A percentile compares a stretch with the other conserved stretches of the same genome.
These are phyloP conservation scores for Hepsetus odoe DNA, from an alignment of 2,113 vertebrate genomes.

Conservation along the genomic window DNA sequence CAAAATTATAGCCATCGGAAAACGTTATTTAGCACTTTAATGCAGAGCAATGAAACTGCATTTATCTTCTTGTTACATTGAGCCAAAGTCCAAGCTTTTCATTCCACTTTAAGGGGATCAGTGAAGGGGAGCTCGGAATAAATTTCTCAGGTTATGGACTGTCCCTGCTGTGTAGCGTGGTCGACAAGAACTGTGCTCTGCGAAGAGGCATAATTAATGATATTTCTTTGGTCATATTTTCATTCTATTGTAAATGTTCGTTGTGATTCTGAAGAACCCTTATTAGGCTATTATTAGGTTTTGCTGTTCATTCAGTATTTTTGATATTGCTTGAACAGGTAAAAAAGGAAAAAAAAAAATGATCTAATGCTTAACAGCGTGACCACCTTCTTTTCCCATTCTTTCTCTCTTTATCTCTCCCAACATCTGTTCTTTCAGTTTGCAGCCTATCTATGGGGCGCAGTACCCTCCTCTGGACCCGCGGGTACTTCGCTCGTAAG, in stretches of 20 bases:
- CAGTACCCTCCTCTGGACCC: slow-evolving; percentile 94
- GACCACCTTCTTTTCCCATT: not conserved
- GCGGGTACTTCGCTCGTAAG: slow-evolving; percentile 88
- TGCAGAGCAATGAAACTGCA: not conserved
- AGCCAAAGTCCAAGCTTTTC: slow-evolving; percentile 5
- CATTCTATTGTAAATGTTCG: not conserved
- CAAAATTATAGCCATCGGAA: not conserved
- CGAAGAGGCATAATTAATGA: not conserved
- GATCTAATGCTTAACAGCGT: not conserved
- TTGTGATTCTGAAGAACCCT: too few relatives aligned
- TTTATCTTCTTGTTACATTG: slow-evolving; percentile 5
- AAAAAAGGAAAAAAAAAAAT: not conserved
- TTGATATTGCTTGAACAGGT: too few relatives aligned
- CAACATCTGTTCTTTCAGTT: slow-evolving; percentile 71
- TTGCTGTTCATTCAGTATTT: too few relatives aligned
- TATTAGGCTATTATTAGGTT: not conserved
- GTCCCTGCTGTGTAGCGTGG: not conserved
- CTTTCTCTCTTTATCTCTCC: slow-evolving; percentile 1
- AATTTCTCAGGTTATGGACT: not conserved
- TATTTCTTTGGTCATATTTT: not conserved
- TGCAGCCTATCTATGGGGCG: slow-evolving; percentile 95
- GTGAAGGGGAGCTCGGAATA: not conserved
- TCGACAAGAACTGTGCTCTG: not conserved
- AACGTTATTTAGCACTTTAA: not conserved
- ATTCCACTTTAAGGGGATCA: not conserved